These are phyloP conservation scores for Engystomops pustulosus DNA, from an alignment of 2,113 vertebrate species.

Conservation along the genomic window DNA sequence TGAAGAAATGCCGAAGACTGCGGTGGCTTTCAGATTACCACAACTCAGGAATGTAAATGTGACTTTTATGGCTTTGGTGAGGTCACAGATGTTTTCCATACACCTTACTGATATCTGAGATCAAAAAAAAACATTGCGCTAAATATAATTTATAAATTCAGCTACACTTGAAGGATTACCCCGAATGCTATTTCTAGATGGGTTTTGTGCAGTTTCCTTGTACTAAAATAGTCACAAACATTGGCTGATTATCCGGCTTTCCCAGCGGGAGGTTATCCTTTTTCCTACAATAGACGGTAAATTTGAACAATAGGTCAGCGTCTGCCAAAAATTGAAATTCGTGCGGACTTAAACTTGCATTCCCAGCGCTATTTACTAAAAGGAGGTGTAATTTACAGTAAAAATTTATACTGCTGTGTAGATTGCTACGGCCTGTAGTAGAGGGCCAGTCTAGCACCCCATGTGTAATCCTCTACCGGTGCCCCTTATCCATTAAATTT, in stretches of 20 bases:
- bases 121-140: too few species aligned
- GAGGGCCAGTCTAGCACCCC: too few species aligned
- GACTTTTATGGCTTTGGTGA: neutral
- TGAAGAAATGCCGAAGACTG: neutral
- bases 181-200: neutral
- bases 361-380: neutral
- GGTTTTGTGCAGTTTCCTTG: neutral
- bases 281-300: neutral
- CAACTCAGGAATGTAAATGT: constrained; percentile 20
- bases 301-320: neutral
- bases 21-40: neutral
- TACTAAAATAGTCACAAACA: constrained; percentile 1
- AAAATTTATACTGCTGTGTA: too few species aligned
- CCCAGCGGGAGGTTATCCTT: neutral
- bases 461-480: too few species aligned
- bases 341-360: neutral
- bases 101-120: neutral
- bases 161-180: neutral
- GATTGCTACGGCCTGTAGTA: too few species aligned
- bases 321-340: neutral
- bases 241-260: neutral
- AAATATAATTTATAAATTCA: too few species aligned
- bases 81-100: neutral
- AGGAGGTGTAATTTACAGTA: too few species aligned
- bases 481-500: too few species aligned